Base-by-base conservation (phyloP, 1,140 invertebrate species). In the Drosophila bocki region DNA sequence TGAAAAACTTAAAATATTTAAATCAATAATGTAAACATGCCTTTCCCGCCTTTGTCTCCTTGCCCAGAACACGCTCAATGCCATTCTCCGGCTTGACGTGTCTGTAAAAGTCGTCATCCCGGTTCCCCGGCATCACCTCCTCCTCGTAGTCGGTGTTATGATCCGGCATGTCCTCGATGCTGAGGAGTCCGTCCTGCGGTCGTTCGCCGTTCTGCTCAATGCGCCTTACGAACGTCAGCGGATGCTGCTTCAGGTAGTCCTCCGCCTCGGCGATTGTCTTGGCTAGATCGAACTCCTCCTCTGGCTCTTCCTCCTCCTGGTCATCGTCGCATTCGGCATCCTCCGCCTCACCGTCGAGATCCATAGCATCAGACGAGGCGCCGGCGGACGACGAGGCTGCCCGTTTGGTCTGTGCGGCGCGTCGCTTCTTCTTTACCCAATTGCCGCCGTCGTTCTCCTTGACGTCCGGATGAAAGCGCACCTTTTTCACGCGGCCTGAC, bases 251-350 rank as follows among this genome's bases (percentile, higher is more conserved):
- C 50, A 91, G 82, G 54, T 91, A 91, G 59, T 91, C 90, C 35
- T 91, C 77, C 61, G 91, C 90, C 42, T 91, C 90, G 45, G 82
- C 91, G 42, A 91, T 90, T n/a, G 84, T 91, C 54, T 81, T 90
- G 22, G 74, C 90, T 54, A 91, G 51, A 54, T 87, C 78, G 29
- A 91, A 91, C 51, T 74, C 80, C 41, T 90, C 90, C 22, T 91
- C 87, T 7, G 71, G 42, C 41, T 48, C 86, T n/a, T 77, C 72
- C 33, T 80, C 72, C 2, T 88, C 80, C 2, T 74, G 76, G 0
- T 78, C 77, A 0, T 90, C 67, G 1, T 74, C 81, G 17, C 69
- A 70, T 6, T 78, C 80, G 15, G 62, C 79, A 15, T 76, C 74
- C 3, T 68, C 67, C 8, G 59, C 44, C 41, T 78, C 78, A 13